These are phyloP conservation scores for Lepidotrigona ventralis DNA, from an alignment of 1,140 invertebrate species.

Conservation along the genomic window DNA sequence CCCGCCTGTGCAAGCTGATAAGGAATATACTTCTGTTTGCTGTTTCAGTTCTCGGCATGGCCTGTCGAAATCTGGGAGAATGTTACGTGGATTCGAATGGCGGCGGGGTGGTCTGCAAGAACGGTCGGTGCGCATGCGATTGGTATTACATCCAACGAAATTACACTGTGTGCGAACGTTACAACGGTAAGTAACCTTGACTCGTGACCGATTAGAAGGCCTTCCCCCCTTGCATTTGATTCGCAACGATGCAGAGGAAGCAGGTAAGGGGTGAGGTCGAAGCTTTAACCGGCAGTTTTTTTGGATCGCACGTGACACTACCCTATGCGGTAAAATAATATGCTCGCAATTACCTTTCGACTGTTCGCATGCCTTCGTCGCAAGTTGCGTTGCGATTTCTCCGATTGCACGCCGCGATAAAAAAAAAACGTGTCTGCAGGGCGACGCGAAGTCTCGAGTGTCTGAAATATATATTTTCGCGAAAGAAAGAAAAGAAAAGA, in stretches of 20 bases:
- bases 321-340: slow-evolving; percentile 47
- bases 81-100: slow-evolving; percentile 52
- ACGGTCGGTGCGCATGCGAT: slow-evolving; percentile 57
- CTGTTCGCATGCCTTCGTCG: slow-evolving; percentile 29
- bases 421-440: background rate
- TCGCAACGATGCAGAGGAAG: background rate
- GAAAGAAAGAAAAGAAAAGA: background rate
- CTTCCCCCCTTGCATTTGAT: slow-evolving; percentile 21
- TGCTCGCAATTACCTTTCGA: slow-evolving; percentile 43
- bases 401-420: slow-evolving; percentile 43
- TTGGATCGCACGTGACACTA: slow-evolving; percentile 16
- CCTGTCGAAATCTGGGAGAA: slow-evolving; percentile 49
- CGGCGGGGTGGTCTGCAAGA: slow-evolving; percentile 54
- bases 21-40: background rate
- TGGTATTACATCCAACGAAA: slow-evolving; percentile 37
- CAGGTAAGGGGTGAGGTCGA: background rate
- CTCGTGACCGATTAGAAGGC: slow-evolving; percentile 14
- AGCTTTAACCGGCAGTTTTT: slow-evolving; percentile 27
- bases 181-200: slow-evolving; percentile 46
- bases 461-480: background rate
- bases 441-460: background rate
- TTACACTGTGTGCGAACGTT: slow-evolving; percentile 25
- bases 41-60: slow-evolving; percentile 55
- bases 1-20: too few relatives aligned
- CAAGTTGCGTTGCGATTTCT: slow-evolving; percentile 47